These are phyloP conservation scores for Platycheirus albimanus DNA, from an alignment of 2,888 invertebrate genomes.

Conservation along the genomic window DNA sequence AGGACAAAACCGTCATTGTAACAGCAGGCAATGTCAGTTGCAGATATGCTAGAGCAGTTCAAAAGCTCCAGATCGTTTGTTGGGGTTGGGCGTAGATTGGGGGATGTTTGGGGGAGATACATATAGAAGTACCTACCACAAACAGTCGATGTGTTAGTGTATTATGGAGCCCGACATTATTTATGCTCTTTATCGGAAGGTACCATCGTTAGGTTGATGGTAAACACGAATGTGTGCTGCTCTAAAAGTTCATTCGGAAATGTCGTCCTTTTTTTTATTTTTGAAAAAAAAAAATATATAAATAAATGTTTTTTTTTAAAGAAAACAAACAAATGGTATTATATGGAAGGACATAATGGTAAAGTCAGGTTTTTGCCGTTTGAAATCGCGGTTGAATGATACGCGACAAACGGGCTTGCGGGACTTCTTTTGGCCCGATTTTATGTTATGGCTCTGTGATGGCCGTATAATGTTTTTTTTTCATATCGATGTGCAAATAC, in stretches of 20 bases:
- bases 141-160: slow-evolving; percentile 30
- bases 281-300: not conserved
- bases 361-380: slow-evolving; percentile 31
- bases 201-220: slow-evolving; percentile 40
- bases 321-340: slow-evolving; percentile 34
- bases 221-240: slow-evolving; percentile 37
- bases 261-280: slow-evolving; percentile 19
- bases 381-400: slow-evolving; percentile 25
- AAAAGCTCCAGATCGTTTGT: slow-evolving; percentile 60
- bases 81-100: slow-evolving; percentile 38
- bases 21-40: slow-evolving; percentile 73
- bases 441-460: slow-evolving; percentile 6
- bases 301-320: slow-evolving; percentile 31
- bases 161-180: slow-evolving; percentile 53
- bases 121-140: slow-evolving; percentile 11
- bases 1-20: slow-evolving; percentile 59
- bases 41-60: slow-evolving; percentile 62
- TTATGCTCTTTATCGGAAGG: slow-evolving; percentile 65
- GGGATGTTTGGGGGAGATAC: not conserved
- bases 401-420: slow-evolving; percentile 28
- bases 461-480: slow-evolving; percentile 13
- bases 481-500: slow-evolving; percentile 37
- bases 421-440: not conserved
- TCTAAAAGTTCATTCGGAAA: not conserved
- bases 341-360: not conserved